Conservation (phyloP, 2,113 vertebrate genomes). For the human region GRCh38 chr7:50372001-50372500, state of each 20-base stretch:
- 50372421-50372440: background rate
- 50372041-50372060: background rate
- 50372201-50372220: background rate
- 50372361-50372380: background rate
- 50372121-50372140: rapidly evolving
- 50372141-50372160: background rate
- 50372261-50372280: background rate
- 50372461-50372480: rapidly evolving
- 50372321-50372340: no score
- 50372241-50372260: background rate
- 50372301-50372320: rapidly evolving
- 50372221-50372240: no score
- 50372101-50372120: background rate
- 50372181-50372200: no score
- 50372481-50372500: no score
- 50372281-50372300: no score
- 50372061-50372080: background rate
- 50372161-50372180: background rate
- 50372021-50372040: no score
- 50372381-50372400: background rate
- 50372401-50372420: background rate
- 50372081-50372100: background rate
- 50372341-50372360: background rate
- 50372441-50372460: background rate
- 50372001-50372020: background rate